Percentiles rank a stretch among this genome's conserved stretches.
Evolutionary conservation across 2,888 invertebrate genomes (phyloP).

Genomic region (Emmelina monodactyla): DNA sequence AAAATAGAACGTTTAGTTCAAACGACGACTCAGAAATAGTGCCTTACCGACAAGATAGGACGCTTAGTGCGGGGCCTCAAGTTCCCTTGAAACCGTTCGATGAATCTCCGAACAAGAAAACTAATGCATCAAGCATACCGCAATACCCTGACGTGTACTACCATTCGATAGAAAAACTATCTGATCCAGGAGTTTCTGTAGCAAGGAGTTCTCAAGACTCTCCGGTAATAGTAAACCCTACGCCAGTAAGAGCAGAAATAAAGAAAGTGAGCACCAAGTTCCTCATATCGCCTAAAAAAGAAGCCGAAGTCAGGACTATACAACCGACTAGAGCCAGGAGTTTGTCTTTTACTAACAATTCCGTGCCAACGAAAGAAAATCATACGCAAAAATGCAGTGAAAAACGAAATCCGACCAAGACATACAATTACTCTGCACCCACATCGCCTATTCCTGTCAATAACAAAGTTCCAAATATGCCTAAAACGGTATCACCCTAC

Average conservation of each 20-base stretch:
- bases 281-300: slow-evolving; percentile 55
- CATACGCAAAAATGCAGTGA: slow-evolving; percentile 5
- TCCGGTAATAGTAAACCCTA: slow-evolving; percentile 31
- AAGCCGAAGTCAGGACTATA: slow-evolving; percentile 51
- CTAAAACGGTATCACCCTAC: slow-evolving; percentile 49
- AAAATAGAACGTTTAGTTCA: slow-evolving; percentile 19
- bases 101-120: slow-evolving; percentile 21
- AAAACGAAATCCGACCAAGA: slow-evolving; percentile 21
- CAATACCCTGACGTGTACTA: slow-evolving; percentile 49
- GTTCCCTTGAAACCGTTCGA: slow-evolving; percentile 33
- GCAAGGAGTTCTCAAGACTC: slow-evolving; percentile 37
- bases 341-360: slow-evolving; percentile 38
- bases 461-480: slow-evolving; percentile 49
- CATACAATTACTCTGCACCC: slow-evolving; percentile 56
- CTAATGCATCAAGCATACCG: slow-evolving; percentile 11
- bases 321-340: slow-evolving; percentile 52
- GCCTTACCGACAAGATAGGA: slow-evolving; percentile 19
- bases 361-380: slow-evolving; percentile 13
- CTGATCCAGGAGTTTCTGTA: slow-evolving; percentile 38
- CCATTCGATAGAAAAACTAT: slow-evolving; percentile 46
- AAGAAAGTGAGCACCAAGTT: slow-evolving; percentile 54
- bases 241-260: slow-evolving; percentile 55
- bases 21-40: slow-evolving; percentile 10
- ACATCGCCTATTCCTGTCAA: slow-evolving; percentile 43
- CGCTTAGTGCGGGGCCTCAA: slow-evolving; percentile 34